Evolutionary conservation across 1,140 invertebrate species (phyloP).

Genomic region (Cardiocondyla obscurior): DNA sequence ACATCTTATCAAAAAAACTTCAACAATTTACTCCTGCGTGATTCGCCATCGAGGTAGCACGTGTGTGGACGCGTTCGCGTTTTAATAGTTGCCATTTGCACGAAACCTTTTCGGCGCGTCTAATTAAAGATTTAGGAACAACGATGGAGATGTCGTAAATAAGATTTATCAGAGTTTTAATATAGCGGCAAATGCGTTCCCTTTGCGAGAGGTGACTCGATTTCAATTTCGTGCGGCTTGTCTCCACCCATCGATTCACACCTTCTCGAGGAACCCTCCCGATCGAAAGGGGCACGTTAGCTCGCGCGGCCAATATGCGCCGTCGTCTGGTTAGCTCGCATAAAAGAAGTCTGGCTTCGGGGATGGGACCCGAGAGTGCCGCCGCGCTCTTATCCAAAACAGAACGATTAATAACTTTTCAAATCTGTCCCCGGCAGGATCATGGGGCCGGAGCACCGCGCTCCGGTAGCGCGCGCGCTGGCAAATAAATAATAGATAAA

Average conservation of each 20-base stretch:
- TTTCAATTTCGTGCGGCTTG: conserved; percentile 22
- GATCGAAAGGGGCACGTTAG: conserved; percentile 49
- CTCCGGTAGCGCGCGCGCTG: conserved; percentile 78
- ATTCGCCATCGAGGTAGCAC: background rate
- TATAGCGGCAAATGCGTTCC: too few relatives aligned
- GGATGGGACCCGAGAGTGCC: background rate
- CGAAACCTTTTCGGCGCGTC: too few relatives aligned
- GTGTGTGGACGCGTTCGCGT: background rate
- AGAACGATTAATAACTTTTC: conserved; percentile 84
- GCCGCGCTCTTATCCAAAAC: conserved; percentile 69
- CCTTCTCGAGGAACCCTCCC: conserved; percentile 47
- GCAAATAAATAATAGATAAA: conserved; percentile 84
- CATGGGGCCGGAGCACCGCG: conserved; percentile 59
- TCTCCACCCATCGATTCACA: conserved; percentile 64
- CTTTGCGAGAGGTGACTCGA: background rate
- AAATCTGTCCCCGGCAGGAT: conserved; percentile 81
- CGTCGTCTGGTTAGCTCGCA: conserved; percentile 55
- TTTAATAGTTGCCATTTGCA: too few relatives aligned
- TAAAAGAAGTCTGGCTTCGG: conserved; percentile 31
- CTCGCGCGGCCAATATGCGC: conserved; percentile 48
- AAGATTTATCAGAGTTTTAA: too few relatives aligned
- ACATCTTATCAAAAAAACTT: background rate
- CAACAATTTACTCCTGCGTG: background rate
- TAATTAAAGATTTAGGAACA: too few relatives aligned
- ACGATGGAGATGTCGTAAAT: too few relatives aligned